Conservation (phyloP, 2,888 invertebrate genomes). For the Leptopilina drosophilae region DNA sequence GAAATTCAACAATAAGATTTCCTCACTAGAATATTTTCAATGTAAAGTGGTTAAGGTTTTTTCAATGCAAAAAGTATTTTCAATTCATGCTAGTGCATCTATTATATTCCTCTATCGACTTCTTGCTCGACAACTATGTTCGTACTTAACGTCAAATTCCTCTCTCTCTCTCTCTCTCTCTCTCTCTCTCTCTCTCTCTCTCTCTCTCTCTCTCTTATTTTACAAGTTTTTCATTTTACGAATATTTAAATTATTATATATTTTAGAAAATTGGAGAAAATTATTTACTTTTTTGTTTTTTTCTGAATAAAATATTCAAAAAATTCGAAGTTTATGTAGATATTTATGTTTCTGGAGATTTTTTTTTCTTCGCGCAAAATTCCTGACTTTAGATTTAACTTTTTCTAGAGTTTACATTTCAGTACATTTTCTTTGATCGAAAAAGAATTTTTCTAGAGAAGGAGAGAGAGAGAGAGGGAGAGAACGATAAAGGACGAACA, state of each 20-base stretch:
- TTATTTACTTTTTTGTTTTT: too few relatives aligned
- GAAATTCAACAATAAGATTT: slow-evolving; percentile 22
- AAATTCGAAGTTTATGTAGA: too few relatives aligned
- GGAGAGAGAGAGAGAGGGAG: too few relatives aligned
- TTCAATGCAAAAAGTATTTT: slow-evolving; percentile 29
- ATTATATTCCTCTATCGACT: slow-evolving; percentile 22
- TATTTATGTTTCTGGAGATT: too few relatives aligned
- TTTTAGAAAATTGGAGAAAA: too few relatives aligned
- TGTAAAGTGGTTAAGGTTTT: slow-evolving; percentile 4
- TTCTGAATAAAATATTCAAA: too few relatives aligned
- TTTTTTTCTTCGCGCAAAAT: too few relatives aligned
- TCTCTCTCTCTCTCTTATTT: background rate
- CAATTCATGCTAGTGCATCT: slow-evolving; percentile 27
- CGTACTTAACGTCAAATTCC: slow-evolving; percentile 9
- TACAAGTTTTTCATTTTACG: background rate
- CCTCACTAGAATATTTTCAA: slow-evolving; percentile 16
- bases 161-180: background rate
- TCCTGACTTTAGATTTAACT: too few relatives aligned
- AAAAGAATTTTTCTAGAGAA: background rate
- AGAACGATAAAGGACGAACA: background rate
- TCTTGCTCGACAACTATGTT: slow-evolving; percentile 11
- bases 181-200: background rate
- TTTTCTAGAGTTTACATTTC: too few relatives aligned
- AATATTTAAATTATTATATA: too few relatives aligned
- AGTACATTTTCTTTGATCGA: background rate